phyloP scores from a whole-genome alignment of 30 jellyfish, hydroid and myxozoan species.

The Nemopilema nomurai region DNA sequence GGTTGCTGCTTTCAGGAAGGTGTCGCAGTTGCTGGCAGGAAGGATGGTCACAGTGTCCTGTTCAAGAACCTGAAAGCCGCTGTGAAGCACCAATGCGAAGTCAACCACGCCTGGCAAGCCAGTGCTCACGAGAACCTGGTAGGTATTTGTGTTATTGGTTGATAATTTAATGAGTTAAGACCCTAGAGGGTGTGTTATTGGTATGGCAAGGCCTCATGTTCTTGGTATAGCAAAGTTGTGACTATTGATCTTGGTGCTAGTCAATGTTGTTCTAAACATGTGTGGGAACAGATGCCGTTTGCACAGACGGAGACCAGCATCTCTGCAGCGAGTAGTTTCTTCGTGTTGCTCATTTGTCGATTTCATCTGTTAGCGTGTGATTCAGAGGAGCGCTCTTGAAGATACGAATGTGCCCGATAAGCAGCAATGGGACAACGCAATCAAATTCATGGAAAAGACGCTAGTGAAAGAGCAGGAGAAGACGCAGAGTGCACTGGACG shows the following conservation, averaged over 20 bases:
- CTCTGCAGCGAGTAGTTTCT: too few species aligned
- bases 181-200: too few species aligned
- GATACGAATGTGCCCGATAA: constrained; percentile 93
- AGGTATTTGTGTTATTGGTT: not conserved
- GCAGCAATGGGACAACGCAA: constrained; percentile 96
- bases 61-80: constrained; percentile 72
- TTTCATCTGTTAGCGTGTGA: constrained; percentile 61
- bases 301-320: too few species aligned
- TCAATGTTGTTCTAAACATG: too few species aligned
- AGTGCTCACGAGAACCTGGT: constrained; percentile 92
- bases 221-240: too few species aligned
- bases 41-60: constrained; percentile 83
- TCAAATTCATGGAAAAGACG: constrained; percentile 84
- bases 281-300: too few species aligned
- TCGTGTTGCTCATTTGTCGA: not conserved
- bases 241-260: too few species aligned
- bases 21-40: constrained; percentile 90
- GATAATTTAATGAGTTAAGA: too few species aligned
- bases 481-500: constrained; percentile 38
- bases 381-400: constrained; percentile 91
- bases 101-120: constrained; percentile 87
- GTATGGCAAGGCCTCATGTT: too few species aligned
- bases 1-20: constrained; percentile 67
- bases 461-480: constrained; percentile 58
- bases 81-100: constrained; percentile 77